These are phyloP conservation scores for Mellilla xanthometata DNA, from an alignment of 2,888 invertebrate genomes.

Conservation along the genomic window DNA sequence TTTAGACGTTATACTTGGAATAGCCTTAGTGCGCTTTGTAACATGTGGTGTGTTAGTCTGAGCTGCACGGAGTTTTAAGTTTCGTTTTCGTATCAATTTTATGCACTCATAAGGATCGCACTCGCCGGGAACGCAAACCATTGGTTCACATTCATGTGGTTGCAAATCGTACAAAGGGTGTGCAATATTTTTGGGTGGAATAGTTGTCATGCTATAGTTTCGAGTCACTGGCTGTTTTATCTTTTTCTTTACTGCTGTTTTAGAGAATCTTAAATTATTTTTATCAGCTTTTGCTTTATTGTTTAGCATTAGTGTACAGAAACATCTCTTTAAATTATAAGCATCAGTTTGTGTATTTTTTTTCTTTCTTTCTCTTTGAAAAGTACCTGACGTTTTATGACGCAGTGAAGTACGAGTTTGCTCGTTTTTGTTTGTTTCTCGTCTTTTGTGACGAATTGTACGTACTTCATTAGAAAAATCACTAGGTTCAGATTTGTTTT, in stretches of 20 bases:
- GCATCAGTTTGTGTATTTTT: conserved; percentile 7
- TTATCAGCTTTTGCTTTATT: too few species aligned
- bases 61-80: conserved; percentile 2
- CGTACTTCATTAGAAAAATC: background rate
- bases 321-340: conserved; percentile 36
- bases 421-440: background rate
- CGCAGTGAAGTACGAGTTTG: background rate
- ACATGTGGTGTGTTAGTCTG: conserved; percentile 6
- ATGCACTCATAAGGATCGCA: conserved; percentile 28
- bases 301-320: conserved; percentile 38
- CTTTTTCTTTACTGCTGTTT: too few species aligned
- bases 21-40: conserved; percentile 12
- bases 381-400: conserved; percentile 9
- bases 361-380: background rate
- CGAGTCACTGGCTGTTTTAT: background rate
- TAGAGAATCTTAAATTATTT: too few species aligned
- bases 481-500: conserved; percentile 1
- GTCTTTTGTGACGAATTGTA: background rate
- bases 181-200: background rate
- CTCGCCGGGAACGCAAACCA: conserved; percentile 21
- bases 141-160: conserved; percentile 23
- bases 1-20: conserved; percentile 11
- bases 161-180: conserved; percentile 6
- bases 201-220: conserved; percentile 21
- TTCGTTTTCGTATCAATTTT: conserved; percentile 20